These are phyloP conservation scores for Thera britannica DNA, from an alignment of 2,888 invertebrate species.

Conservation along the genomic window DNA sequence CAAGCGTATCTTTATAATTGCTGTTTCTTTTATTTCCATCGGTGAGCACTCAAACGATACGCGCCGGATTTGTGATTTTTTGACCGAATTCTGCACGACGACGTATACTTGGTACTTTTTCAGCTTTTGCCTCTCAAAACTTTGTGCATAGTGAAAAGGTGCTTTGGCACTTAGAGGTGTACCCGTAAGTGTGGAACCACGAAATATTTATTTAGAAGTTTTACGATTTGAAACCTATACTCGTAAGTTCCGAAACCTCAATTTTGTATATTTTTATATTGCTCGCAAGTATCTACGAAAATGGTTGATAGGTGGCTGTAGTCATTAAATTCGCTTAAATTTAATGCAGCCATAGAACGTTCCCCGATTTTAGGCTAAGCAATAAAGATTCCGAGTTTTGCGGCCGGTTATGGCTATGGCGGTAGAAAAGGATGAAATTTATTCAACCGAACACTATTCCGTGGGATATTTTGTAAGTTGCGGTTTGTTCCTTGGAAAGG, in stretches of 20 bases:
- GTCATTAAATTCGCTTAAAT: no score
- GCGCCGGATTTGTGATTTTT: not conserved
- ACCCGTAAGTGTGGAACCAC: no score
- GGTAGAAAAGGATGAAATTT: slow-evolving; percentile 48
- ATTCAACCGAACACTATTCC: slow-evolving; percentile 51
- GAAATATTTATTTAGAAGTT: no score
- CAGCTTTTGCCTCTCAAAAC: not conserved
- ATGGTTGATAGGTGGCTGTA: no score
- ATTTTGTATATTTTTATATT: no score
- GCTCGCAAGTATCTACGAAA: no score
- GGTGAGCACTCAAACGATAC: not conserved
- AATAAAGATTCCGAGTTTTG: slow-evolving; percentile 43
- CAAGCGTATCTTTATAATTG: not conserved
- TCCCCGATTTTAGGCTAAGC: slow-evolving; percentile 13
- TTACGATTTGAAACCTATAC: no score
- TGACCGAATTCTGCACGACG: not conserved
- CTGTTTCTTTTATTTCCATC: not conserved
- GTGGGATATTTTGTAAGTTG: slow-evolving; percentile 39
- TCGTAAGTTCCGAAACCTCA: no score
- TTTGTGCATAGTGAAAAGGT: not conserved
- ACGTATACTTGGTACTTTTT: not conserved
- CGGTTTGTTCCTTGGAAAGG: slow-evolving; percentile 10
- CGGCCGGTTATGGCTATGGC: slow-evolving; percentile 39
- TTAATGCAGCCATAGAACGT: not conserved
- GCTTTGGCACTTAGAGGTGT: no score